Conservation (phyloP, 2,888 invertebrate genomes). For the Clitarchus hookeri region DNA sequence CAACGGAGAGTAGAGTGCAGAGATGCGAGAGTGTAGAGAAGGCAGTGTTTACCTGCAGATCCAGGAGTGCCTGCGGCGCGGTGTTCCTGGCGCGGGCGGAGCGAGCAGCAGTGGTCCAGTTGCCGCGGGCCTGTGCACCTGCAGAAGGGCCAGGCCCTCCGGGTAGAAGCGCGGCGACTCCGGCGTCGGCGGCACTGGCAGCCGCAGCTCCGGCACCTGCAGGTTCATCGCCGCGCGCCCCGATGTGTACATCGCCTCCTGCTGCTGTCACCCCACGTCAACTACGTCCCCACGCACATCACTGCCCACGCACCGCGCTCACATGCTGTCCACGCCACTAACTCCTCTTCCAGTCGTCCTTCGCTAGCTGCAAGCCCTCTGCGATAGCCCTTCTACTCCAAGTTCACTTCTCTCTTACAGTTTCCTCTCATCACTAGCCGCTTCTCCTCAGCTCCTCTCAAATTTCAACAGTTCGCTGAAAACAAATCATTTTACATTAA, state of each 20-base stretch:
- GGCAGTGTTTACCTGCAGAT: slow-evolving; percentile 69
- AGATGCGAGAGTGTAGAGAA: not conserved
- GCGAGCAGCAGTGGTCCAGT: slow-evolving; percentile 51
- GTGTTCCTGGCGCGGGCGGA: slow-evolving; percentile 59
- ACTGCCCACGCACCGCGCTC: too few species aligned
- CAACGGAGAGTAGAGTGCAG: not conserved
- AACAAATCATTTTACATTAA: not conserved
- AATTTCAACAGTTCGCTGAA: not conserved
- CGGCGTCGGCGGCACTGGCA: slow-evolving; percentile 48
- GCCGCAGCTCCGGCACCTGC: slow-evolving; percentile 71
- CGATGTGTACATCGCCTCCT: slow-evolving; percentile 44
- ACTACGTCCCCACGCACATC: not conserved
- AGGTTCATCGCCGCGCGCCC: slow-evolving; percentile 54
- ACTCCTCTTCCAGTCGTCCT: too few species aligned
- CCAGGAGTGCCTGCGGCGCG: slow-evolving; percentile 74
- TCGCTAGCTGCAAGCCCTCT: too few species aligned
- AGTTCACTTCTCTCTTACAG: not conserved
- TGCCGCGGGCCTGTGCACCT: slow-evolving; percentile 39
- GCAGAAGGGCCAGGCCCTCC: not conserved
- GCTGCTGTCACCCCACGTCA: too few species aligned
- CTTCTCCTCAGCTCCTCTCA: too few species aligned
- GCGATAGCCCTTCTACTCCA: too few species aligned
- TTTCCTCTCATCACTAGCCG: slow-evolving; percentile 1
- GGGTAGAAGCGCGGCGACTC: slow-evolving; percentile 43
- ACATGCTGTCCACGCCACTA: too few species aligned